A percentile compares a stretch with the other conserved stretches of the same genome.
phyloP scores from a whole-genome alignment of 1,140 invertebrate genomes.

The Drosophila kurseongensis region DNA sequence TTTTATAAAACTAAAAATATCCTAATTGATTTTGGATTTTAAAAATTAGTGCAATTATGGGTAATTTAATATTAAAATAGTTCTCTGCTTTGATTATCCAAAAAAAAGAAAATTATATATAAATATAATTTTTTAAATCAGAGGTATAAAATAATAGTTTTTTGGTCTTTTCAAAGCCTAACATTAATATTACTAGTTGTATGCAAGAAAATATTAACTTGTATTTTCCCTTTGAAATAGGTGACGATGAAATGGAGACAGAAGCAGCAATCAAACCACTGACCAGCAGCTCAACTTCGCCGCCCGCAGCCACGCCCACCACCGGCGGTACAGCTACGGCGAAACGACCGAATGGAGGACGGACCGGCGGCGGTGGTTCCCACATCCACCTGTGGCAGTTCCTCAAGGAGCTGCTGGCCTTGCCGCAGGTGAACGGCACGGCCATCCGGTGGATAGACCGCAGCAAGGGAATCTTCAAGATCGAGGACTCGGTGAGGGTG shows the following conservation, averaged over 20 bases:
- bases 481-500: conserved; percentile 98
- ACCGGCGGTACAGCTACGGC: conserved; percentile 14
- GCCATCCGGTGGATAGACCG: conserved; percentile 99
- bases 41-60: no score
- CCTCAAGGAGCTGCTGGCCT: conserved; percentile 96
- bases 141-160: no score
- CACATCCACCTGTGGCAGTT: conserved; percentile 99
- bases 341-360: conserved; percentile 70
- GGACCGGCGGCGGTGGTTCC: conserved; percentile 88
- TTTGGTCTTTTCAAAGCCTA: no score
- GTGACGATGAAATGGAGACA: conserved; percentile 86
- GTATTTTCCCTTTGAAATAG: conserved; percentile 71
- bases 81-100: no score
- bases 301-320: conserved; percentile 32
- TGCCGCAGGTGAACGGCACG: conserved; percentile 93
- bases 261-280: conserved; percentile 13
- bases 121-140: no score
- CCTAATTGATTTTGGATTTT: no score
- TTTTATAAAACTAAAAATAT: no score
- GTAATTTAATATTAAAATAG: no score
- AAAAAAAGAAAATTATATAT: no score
- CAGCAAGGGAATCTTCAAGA: conserved; percentile 98
- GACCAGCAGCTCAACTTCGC: conserved; percentile 33
- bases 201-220: neutral
- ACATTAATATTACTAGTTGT: no score